Base-by-base conservation (phyloP, 2,888 invertebrate genomes). In the Lissonota sp. region DNA sequence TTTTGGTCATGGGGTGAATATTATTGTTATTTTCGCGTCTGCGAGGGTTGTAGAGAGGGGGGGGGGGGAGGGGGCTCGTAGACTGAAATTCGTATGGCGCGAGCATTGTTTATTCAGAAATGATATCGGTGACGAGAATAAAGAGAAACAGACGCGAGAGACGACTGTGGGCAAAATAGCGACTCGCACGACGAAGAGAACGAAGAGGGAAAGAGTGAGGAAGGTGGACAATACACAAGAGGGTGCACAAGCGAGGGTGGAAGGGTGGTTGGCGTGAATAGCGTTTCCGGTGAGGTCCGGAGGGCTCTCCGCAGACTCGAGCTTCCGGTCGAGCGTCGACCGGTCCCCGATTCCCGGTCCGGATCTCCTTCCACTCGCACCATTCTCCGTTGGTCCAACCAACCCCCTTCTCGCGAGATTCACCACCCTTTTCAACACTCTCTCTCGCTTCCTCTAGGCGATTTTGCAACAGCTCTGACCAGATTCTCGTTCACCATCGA, bases 281-380 rank as follows among this genome's bases (percentile, higher is more conserved):
- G 91, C 87, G 89, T 89, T 91, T 92, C 92, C 93, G 92, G 91
- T 91, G 80, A 91, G 91, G 89, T 90, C 90, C 90, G 89, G 88
- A 88, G 89, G 88, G 90, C 87, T 91, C 26, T 26, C 87, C 88
- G 89, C 90, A 91, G 90, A 89, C 90, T 89, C 90, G 90, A 87
- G 91, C 90, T 92, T 93, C 93, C 93, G 93, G 93, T 92, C 91
- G 90, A 91, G 90, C 90, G 88, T 89, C 90, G 89, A 85, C 85
- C 84, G 87, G 87, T 88, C 86, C 86, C 87, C 88, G 84, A 86
- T 87, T 87, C 86, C 87, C 88, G 88, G 87, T 87, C 89, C 89
- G 88, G 88, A 89, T 88, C 87, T 87, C 85, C 83, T 84, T 83
- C 81, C 83, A 77, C 83, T 80, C 86, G 67, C 78, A 51, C 57